Evolutionary conservation across 2,888 invertebrate species (phyloP), one percentile per base, ranked within the genome.

Genomic region (Heteropelma amictum): DNA sequence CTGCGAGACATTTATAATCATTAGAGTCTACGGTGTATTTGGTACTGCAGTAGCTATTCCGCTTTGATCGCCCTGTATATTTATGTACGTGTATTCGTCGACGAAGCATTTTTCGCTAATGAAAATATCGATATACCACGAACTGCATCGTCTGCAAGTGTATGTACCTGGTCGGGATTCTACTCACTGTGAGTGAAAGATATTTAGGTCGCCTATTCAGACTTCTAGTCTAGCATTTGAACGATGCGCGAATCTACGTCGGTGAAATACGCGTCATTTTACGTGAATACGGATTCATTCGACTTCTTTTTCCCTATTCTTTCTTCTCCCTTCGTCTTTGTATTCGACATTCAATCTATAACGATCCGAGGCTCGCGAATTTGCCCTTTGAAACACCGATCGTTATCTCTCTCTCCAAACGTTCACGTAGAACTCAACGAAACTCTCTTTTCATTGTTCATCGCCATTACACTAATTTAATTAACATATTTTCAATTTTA

Each of bases 191-290:
- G 53, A 65, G 63, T 73, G 40, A 42, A 33, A 63, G 49, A 73
- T 73, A 73, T 73, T 69, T 58, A 69, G 73, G 69, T 69, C 69
- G 58, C 17, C 35, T 40, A 73, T 69, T 73, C 73, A 73, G 26
- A 33, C 49, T 28, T 54, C 61, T 54, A 33, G 42, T 65, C 51
- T 17, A 54, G 65, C 42, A 54, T 42, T 6, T 53, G 53, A 53
- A 33, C 53, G 53, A 42, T 65, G 53, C 65, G 42, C 53, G 42
- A 65, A 65, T 53, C 65, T 42, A 65, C n/a, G n/a, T 33, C 33
- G 65, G 54, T 53, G 30, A 65, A 30, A 53, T 54, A 65, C 65
- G 53, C 53, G 19, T 54, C 38, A 7, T 40, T 12, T 51, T 53
- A 26, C 28, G 14, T 51, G 7, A 4, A 19, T 19, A 64, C 64